Evolutionary conservation across 2,797 vertebrate genomes (phyloP).

Genomic region (Eremophila alpestris): DNA sequence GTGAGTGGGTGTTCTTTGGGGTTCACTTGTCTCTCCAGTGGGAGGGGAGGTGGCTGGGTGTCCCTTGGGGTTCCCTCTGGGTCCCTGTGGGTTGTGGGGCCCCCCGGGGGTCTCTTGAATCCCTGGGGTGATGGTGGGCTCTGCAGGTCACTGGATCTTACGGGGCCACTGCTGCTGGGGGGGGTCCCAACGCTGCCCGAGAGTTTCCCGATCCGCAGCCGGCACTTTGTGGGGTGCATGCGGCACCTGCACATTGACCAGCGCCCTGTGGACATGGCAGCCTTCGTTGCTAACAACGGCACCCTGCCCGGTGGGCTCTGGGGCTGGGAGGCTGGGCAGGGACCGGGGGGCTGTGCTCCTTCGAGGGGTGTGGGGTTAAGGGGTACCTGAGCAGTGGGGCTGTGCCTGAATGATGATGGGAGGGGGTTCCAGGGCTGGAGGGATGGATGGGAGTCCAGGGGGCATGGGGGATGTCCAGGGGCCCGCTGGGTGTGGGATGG

Average conservation of each 20-base stretch:
- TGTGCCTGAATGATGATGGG: not conserved
- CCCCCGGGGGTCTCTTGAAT: not conserved
- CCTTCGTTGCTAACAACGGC: conserved; percentile 94
- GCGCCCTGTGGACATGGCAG: conserved; percentile 88
- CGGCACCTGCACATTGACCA: conserved; percentile 88
- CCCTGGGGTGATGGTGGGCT: not conserved
- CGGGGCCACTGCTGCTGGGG: conserved; percentile 90
- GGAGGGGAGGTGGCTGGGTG: not conserved
- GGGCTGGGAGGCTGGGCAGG: too few relatives aligned
- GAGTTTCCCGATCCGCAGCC: conserved; percentile 87
- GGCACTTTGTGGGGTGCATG: conserved; percentile 94
- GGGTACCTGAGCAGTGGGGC: not conserved
- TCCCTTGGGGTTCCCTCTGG: not conserved
- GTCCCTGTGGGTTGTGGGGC: not conserved
- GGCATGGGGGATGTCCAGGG: not conserved
- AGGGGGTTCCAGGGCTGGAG: not conserved
- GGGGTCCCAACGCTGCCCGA: conserved; percentile 92
- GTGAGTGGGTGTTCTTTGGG: not conserved
- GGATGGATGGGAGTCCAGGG: not conserved
- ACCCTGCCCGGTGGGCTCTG: conserved; percentile 83
- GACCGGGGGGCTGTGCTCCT: not conserved
- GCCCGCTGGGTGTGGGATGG: not conserved
- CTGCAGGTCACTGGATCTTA: conserved; percentile 90
- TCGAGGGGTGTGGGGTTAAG: not conserved
- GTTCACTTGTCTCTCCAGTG: not conserved